Evolutionary conservation across 2,888 invertebrate species (phyloP), one percentile per base, ranked within the genome.

Genomic region (Pseudoips prasinana): DNA sequence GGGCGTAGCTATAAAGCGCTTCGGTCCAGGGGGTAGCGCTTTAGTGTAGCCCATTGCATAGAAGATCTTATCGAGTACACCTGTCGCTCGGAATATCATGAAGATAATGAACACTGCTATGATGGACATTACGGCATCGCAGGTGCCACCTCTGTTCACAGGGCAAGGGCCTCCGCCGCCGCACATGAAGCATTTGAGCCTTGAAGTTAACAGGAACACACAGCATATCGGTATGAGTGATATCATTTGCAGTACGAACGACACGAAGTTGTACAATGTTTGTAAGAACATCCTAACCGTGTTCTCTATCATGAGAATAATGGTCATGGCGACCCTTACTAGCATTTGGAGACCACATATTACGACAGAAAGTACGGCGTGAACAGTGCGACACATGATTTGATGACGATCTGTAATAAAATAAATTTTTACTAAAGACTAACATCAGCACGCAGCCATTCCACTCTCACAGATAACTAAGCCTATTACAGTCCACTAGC

Each of bases 141-240:
- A 74, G 0, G 67, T 57, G 0, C 75, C 68, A 0, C 77, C 72
- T 10, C 73, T 55, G 28, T 68, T 68, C 6, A 8, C 10, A 1
- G 60, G 65, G 8, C 80, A 74, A 0, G 65, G 60, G 0, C 75
- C 72, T 0, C 74, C 69, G 0, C 80, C 75, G 0, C 79, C 71
- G 24, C 82, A 85, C 60, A 83, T 52, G 22, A 80, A 68, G 25
- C 80, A 79, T 37, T 76, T 81, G 7, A 85, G 45, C 11, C 66
- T 63, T 0, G 85, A 64, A 1, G 84, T 77, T 1, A 82, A 22
- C 2, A 83, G 22, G 25, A 86, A 85, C 8, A 85, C 73, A 1
- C 73, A 38, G 40, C 85, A 85, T 20, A 86, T 73, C 0, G 86
- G 86, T 46, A 85, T 50, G 0, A 86, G 60, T 0, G 86, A 83